These are phyloP conservation scores for Neoitamus cyanurus DNA, from an alignment of 2,888 invertebrate genomes.

Conservation along the genomic window DNA sequence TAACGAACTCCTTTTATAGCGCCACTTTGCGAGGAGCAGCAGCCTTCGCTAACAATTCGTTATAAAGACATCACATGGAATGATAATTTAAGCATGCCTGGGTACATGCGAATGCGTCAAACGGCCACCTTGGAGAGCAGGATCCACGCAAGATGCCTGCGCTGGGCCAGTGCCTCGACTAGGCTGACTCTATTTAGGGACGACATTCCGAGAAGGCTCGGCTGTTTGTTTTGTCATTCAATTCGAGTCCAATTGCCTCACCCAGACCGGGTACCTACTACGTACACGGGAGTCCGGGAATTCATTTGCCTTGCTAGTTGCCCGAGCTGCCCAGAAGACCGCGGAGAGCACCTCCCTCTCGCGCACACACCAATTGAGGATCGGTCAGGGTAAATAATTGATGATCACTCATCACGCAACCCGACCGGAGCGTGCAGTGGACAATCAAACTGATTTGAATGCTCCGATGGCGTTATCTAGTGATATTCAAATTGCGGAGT, in stretches of 20 bases:
- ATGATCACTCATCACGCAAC: slow-evolving; percentile 53
- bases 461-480: slow-evolving; percentile 52
- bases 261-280: background rate
- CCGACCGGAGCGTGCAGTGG: background rate
- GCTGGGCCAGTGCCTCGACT: background rate
- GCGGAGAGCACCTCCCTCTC: slow-evolving; percentile 31
- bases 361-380: slow-evolving; percentile 37
- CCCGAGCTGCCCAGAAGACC: background rate
- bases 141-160: slow-evolving; percentile 25
- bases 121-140: slow-evolving; percentile 50
- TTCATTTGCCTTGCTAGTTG: slow-evolving; percentile 11
- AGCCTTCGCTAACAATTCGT: slow-evolving; percentile 50
- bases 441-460: slow-evolving; percentile 51
- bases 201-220: slow-evolving; percentile 30
- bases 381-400: slow-evolving; percentile 48
- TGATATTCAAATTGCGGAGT: slow-evolving; percentile 51
- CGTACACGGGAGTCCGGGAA: background rate
- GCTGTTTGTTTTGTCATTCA: slow-evolving; percentile 53
- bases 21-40: slow-evolving; percentile 46
- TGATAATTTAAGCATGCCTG: slow-evolving; percentile 52
- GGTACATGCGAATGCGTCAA: slow-evolving; percentile 52
- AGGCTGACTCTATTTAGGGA: slow-evolving; percentile 32
- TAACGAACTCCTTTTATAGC: slow-evolving; percentile 53
- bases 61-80: slow-evolving; percentile 53
- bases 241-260: slow-evolving; percentile 48